Base-by-base conservation (phyloP, 2,888 invertebrate species). In the Lasioglossum oenotherae region DNA sequence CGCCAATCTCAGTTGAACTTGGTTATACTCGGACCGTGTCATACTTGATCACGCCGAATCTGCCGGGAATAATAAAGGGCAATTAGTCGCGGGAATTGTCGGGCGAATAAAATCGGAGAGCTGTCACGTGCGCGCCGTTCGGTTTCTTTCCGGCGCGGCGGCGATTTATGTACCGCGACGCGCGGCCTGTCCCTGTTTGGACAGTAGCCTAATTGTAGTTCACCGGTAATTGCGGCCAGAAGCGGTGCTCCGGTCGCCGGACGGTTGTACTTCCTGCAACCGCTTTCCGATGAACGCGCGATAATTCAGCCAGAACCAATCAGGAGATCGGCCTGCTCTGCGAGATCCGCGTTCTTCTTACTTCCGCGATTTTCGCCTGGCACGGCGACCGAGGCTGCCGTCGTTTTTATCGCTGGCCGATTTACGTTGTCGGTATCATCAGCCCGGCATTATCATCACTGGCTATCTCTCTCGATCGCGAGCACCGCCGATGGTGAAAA, bases 281-380 rank as follows among this genome's bases (percentile, higher is more conserved):
- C 69, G 82, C 53, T 53, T 80, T 82, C 57, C 77, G 80, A 87
- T 74, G 79, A 84, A 53, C 74, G 84, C 64, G 84, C 57, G 83
- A 86, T 84, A 88, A 89, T 88, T 86, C 86, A 89, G 81, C 86
- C 86, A 85, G 86, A 88, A 88, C 89, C 88, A 67, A 87, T 89
- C 84, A 78, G 78, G 81, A 84, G 78, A 84, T 86, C 83, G 80
- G 27, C 35, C 8, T 23, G 53, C 23, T 23, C 23, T 1, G 6
- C 53, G 53, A 53, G 53, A 53, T 53, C 53, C 23, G 23, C 53
- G 23, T 8, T n/a, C 53, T 53, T 53, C 10, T 10, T 8, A 23
- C 53, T 53, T 53, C 53, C 53, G 53, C 23, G 53, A 53, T n/a
- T n/a, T 53, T 53, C 53, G 53, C n/a, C 23, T 10, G 53, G 0